A percentile compares a stretch with the other conserved stretches of the same genome.
Evolutionary conservation across 2,888 invertebrate genomes (phyloP).

Genomic region (Rhopalosiphum nymphaeae): DNA sequence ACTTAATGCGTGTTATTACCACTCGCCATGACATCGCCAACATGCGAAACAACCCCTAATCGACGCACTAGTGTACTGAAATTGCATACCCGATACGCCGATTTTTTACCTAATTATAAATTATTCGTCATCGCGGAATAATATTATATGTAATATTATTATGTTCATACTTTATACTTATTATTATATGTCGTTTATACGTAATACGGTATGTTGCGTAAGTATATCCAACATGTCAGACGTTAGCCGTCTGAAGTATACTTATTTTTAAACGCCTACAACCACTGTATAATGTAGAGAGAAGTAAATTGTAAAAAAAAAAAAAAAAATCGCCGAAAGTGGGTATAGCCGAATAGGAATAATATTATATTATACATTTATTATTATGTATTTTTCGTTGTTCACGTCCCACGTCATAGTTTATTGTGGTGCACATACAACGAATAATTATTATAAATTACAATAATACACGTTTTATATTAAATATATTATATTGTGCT

Average conservation of each 20-base stretch:
- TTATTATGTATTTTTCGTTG: neutral
- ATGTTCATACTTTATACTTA: no score
- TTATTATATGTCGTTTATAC: neutral
- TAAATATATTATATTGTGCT: neutral
- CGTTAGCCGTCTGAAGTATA: neutral
- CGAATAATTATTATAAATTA: neutral
- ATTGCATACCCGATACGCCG: conserved; percentile 27
- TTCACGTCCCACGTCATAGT: neutral
- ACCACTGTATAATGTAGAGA: neutral
- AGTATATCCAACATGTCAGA: neutral
- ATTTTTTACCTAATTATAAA: neutral
- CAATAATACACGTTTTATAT: neutral
- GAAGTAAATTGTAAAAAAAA: neutral
- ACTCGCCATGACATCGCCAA: neutral
- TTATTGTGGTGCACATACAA: neutral
- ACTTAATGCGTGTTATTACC: neutral
- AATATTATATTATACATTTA: neutral
- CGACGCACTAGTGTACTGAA: neutral
- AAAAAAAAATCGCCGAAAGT: neutral
- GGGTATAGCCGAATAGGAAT: neutral
- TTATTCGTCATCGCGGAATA: neutral
- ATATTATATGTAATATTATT: neutral
- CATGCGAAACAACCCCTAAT: neutral
- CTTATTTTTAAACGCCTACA: neutral
- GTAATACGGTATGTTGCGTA: neutral